A percentile compares a stretch with the other conserved stretches of the same genome.
phyloP scores from a whole-genome alignment of 2,113 vertebrate genomes.

The Ceyx cyanopectus region DNA sequence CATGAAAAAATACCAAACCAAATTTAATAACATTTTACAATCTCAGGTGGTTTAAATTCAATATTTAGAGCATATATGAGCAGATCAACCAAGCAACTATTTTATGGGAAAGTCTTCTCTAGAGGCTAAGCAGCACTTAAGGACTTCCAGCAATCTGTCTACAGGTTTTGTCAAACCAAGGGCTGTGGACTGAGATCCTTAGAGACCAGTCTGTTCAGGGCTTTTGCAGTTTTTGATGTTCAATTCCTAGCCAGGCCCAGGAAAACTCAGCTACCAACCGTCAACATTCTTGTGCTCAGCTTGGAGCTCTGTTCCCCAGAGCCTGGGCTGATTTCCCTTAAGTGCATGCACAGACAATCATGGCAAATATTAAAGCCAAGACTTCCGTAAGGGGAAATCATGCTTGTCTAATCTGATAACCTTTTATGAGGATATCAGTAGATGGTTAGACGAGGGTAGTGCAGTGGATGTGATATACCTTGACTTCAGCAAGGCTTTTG shows the following conservation, averaged over 20 bases:
- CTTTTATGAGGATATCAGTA: no score
- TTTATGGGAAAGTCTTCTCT: neutral
- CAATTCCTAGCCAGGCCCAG: neutral
- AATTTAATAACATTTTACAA: neutral
- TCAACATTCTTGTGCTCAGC: neutral
- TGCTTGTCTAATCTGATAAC: no score
- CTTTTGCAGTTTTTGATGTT: neutral
- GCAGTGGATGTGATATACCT: no score
- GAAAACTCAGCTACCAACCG: neutral
- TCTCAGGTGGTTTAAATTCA: neutral
- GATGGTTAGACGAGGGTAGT: no score
- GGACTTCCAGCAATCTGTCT: neutral
- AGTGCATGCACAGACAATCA: neutral
- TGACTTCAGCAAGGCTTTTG: no score
- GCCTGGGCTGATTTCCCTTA: neutral
- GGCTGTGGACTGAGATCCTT: neutral
- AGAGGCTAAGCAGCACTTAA: neutral
- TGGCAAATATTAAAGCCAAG: neutral
- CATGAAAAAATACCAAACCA: no score
- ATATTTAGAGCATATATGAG: neutral
- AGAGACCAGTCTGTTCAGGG: neutral
- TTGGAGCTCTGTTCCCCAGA: neutral
- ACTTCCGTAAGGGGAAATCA: no score
- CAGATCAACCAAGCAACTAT: neutral
- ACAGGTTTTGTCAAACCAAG: neutral